Evolutionary conservation across 2,797 vertebrate species (phyloP).

Genomic region (Pantherophis alleghaniensis): DNA sequence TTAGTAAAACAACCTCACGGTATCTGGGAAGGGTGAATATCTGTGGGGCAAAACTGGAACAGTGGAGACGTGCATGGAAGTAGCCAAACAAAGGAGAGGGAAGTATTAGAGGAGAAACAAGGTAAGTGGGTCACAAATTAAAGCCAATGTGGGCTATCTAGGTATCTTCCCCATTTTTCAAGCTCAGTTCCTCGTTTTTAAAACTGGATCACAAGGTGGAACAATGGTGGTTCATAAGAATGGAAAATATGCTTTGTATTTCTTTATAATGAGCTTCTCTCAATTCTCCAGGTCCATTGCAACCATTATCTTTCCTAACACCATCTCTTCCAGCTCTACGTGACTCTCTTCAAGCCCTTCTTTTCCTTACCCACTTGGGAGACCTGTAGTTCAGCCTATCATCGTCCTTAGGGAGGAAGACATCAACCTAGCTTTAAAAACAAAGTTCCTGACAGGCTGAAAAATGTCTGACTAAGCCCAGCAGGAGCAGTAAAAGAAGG

Average conservation of each 20-base stretch:
- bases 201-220: not conserved
- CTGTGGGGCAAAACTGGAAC: not conserved
- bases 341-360: not conserved
- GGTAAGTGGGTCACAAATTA: not conserved
- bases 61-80: not conserved
- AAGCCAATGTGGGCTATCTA: too few relatives aligned
- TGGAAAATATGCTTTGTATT: not conserved
- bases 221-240: not conserved
- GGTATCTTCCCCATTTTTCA: not conserved
- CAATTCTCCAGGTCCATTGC: not conserved
- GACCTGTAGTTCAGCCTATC: constrained; percentile 25
- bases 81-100: not conserved
- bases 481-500: not conserved
- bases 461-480: not conserved
- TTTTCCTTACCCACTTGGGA: constrained; percentile 29
- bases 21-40: not conserved
- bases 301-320: not conserved
- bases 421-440: constrained; percentile 6
- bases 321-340: not conserved
- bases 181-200: not conserved
- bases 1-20: not conserved
- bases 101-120: not conserved
- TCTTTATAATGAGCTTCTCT: not conserved
- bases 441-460: constrained; percentile 10
- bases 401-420: not conserved